Percentiles rank a stretch among this genome's conserved stretches.
These are phyloP conservation scores for Esox lucius DNA, from an alignment of 2,797 vertebrate genomes.

Conservation along the genomic window DNA sequence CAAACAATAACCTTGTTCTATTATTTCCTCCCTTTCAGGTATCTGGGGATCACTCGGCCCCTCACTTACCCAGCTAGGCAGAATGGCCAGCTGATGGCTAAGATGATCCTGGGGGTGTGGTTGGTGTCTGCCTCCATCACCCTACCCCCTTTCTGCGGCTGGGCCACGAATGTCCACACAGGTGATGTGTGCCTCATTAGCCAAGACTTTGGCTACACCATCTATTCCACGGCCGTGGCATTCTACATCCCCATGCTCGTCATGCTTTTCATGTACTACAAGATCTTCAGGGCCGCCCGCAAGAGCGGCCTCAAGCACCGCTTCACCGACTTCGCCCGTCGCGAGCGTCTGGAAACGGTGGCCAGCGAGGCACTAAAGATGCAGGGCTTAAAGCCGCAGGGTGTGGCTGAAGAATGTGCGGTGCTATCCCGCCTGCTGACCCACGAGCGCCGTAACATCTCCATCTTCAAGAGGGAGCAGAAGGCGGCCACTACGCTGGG, in stretches of 20 bases:
- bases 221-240: conserved; percentile 82
- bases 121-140: conserved; percentile 81
- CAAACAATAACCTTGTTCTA: background rate
- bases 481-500: conserved; percentile 82
- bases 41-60: conserved; percentile 80
- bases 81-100: conserved; percentile 82
- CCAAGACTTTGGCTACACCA: conserved; percentile 82
- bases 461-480: conserved; percentile 82
- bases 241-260: conserved; percentile 85
- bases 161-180: conserved; percentile 79
- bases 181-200: conserved; percentile 81
- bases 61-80: conserved; percentile 81
- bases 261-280: conserved; percentile 85
- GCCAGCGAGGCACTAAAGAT: conserved; percentile 74
- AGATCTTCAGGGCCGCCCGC: conserved; percentile 81
- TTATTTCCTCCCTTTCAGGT: conserved; percentile 56
- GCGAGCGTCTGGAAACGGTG: conserved; percentile 67
- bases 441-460: conserved; percentile 79
- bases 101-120: conserved; percentile 83
- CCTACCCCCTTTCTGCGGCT: conserved; percentile 81
- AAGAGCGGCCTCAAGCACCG: conserved; percentile 81
- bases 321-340: conserved; percentile 71
- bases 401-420: conserved; percentile 74
- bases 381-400: conserved; percentile 76
- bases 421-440: conserved; percentile 75